These are phyloP conservation scores for Siniperca scherzeri DNA, from an alignment of 2,797 vertebrate species.

Conservation along the genomic window DNA sequence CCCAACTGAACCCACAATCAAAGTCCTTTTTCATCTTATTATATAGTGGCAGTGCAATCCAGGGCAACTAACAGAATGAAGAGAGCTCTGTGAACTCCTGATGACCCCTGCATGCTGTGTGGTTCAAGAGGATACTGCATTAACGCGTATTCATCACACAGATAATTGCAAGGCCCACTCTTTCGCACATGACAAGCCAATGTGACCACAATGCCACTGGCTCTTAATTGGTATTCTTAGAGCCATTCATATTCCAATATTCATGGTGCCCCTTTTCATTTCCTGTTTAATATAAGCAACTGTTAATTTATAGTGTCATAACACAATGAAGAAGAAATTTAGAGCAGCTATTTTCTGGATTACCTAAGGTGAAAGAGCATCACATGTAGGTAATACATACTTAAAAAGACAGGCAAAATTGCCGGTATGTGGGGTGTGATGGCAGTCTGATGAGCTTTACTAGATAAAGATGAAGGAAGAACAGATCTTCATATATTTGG, in stretches of 20 bases:
- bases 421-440: slow-evolving; percentile 68
- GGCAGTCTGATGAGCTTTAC: slow-evolving; percentile 61
- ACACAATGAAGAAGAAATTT: slow-evolving; percentile 69
- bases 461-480: slow-evolving; percentile 49
- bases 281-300: slow-evolving; percentile 75
- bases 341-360: slow-evolving; percentile 64
- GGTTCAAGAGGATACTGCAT: slow-evolving; percentile 71
- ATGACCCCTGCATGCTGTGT: slow-evolving; percentile 63
- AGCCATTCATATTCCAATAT: slow-evolving; percentile 73
- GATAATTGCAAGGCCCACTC: slow-evolving; percentile 75
- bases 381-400: slow-evolving; percentile 58
- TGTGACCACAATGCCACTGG: slow-evolving; percentile 58
- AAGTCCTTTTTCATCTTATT: slow-evolving; percentile 67
- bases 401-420: slow-evolving; percentile 61
- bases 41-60: slow-evolving; percentile 47
- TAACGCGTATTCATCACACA: slow-evolving; percentile 74
- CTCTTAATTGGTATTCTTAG: slow-evolving; percentile 74
- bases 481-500: neutral
- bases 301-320: slow-evolving; percentile 77
- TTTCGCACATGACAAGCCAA: slow-evolving; percentile 72
- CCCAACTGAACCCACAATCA: slow-evolving; percentile 62
- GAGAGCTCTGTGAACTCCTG: slow-evolving; percentile 64
- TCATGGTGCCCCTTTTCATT: slow-evolving; percentile 66
- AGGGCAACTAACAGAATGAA: slow-evolving; percentile 52
- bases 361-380: slow-evolving; percentile 72